Conservation (phyloP, 1,140 invertebrate species). For the Dendrolimus kikuchii region DNA sequence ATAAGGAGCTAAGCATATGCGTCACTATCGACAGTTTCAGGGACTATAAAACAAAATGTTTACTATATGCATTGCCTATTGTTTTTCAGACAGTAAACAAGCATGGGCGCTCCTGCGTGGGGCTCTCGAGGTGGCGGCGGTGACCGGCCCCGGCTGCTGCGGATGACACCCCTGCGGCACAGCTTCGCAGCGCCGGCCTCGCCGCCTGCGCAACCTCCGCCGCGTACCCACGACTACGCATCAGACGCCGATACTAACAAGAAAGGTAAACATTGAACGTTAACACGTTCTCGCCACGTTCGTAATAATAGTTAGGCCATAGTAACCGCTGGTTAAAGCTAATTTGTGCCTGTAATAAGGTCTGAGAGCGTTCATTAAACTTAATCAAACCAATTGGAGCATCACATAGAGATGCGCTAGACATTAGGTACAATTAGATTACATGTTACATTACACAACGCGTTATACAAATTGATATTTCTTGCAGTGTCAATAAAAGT, state of each 20-base stretch:
- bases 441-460: too few species aligned
- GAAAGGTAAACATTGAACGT: slow-evolving; percentile 41
- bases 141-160: slow-evolving; percentile 65
- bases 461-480: too few species aligned
- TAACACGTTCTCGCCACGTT: not conserved
- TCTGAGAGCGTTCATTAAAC: too few species aligned
- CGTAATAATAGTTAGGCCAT: too few species aligned
- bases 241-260: slow-evolving; percentile 67
- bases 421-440: too few species aligned
- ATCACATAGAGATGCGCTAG: too few species aligned
- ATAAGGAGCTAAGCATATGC: too few species aligned
- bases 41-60: too few species aligned
- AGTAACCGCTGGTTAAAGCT: too few species aligned
- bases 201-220: slow-evolving; percentile 49
- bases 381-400: too few species aligned
- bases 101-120: slow-evolving; percentile 62
- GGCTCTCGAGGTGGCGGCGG: slow-evolving; percentile 58
- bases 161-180: slow-evolving; percentile 71
- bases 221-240: slow-evolving; percentile 58
- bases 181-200: slow-evolving; percentile 70
- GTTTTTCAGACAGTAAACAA: slow-evolving; percentile 11
- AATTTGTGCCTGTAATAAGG: too few species aligned
- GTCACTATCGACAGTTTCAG: too few species aligned
- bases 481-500: not conserved
- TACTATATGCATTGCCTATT: not conserved